phyloP scores from a whole-genome alignment of 2,888 invertebrate species.

The Drosophila falleni region DNA sequence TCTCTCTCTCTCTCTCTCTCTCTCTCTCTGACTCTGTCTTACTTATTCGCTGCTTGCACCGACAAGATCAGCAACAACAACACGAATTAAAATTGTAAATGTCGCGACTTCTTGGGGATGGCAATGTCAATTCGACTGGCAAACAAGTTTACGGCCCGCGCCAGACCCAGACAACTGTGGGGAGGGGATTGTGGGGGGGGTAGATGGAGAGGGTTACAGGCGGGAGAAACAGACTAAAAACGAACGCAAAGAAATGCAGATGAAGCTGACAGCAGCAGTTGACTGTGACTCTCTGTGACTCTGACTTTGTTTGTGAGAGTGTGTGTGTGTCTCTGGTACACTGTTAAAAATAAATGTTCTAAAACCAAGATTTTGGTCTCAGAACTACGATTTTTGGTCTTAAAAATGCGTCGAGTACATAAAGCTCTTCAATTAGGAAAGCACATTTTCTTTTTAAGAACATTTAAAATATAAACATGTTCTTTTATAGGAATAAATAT shows the following conservation, averaged over 20 bases:
- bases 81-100: conserved; percentile 81
- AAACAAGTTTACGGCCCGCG: conserved; percentile 73
- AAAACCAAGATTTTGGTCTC: too few species aligned
- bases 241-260: conserved; percentile 77
- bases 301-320: neutral
- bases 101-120: conserved; percentile 70
- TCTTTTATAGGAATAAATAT: too few species aligned
- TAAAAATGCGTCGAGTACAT: too few species aligned
- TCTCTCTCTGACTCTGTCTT: neutral
- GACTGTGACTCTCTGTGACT: conserved; percentile 16
- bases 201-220: too few species aligned
- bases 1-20: neutral
- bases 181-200: neutral
- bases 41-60: conserved; percentile 41
- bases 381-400: too few species aligned
- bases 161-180: conserved; percentile 54
- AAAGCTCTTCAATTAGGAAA: too few species aligned
- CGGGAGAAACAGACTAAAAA: conserved; percentile 18
- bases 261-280: conserved; percentile 69
- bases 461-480: too few species aligned
- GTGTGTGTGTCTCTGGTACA: conserved; percentile 7
- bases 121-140: conserved; percentile 68
- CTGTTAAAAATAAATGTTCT: too few species aligned
- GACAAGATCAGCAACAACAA: conserved; percentile 69
- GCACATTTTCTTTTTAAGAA: too few species aligned